Conservation (phyloP, 2,888 invertebrate species). For the Meteorus colon region DNA sequence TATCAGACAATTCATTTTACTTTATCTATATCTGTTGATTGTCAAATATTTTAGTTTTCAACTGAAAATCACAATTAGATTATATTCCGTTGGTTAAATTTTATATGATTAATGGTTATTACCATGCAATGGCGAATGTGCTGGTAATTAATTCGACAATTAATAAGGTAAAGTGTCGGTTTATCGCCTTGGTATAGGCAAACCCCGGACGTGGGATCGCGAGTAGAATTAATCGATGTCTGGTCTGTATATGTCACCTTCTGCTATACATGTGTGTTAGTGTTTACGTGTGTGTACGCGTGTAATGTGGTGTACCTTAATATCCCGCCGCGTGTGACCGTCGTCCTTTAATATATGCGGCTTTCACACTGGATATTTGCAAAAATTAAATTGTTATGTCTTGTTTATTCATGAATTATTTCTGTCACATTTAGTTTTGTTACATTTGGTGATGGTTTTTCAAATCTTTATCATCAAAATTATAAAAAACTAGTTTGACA, state of each 20-base stretch:
- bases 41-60: not conserved
- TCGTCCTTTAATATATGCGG: not conserved
- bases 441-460: not conserved
- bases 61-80: not conserved
- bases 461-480: not conserved
- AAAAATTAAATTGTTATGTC: constrained; percentile 2
- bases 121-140: constrained; percentile 28
- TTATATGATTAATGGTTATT: constrained; percentile 5
- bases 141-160: constrained; percentile 43
- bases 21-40: not conserved
- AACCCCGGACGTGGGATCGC: constrained; percentile 8
- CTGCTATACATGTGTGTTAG: not conserved
- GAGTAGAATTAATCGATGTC: constrained; percentile 42
- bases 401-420: not conserved
- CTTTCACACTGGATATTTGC: not conserved
- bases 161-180: constrained; percentile 37
- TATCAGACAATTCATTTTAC: not conserved
- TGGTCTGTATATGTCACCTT: constrained; percentile 24
- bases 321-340: not conserved
- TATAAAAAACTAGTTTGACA: not conserved
- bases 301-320: constrained; percentile 18
- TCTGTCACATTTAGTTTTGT: not conserved
- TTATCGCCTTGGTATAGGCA: constrained; percentile 36
- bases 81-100: not conserved
- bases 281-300: not conserved